Conservation (phyloP, 2,888 invertebrate genomes). For the Tenthredo livida region DNA sequence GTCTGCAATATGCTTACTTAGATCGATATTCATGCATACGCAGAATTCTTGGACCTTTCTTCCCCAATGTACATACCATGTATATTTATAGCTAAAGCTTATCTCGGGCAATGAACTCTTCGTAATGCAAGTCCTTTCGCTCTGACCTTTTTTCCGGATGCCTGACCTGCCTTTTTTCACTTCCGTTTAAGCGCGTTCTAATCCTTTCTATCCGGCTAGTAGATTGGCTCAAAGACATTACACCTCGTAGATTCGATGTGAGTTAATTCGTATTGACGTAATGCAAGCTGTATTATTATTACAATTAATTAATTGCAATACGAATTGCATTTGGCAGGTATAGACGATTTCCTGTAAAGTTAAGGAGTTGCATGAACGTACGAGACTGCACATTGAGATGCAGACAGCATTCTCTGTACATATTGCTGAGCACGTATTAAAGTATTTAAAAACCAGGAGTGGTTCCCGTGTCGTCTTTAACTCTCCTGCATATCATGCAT, state of each 20-base stretch:
- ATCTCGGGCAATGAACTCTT: neutral
- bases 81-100: neutral
- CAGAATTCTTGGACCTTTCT: neutral
- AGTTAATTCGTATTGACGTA: too few relatives aligned
- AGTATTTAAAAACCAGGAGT: slow-evolving; percentile 44
- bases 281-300: neutral
- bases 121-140: neutral
- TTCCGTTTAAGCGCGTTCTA: neutral
- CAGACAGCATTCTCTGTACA: slow-evolving; percentile 21
- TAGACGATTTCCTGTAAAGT: neutral
- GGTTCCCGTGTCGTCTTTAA: neutral
- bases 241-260: too few relatives aligned
- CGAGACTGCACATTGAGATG: slow-evolving; percentile 34
- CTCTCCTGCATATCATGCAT: neutral
- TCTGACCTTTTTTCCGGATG: neutral
- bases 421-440: slow-evolving; percentile 32
- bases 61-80: neutral
- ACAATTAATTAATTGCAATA: neutral
- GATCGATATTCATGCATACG: neutral
- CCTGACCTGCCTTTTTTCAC: slow-evolving; percentile 11
- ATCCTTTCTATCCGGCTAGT: slow-evolving; percentile 15
- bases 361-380: neutral
- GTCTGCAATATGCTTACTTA: neutral
- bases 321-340: neutral
- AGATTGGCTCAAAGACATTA: neutral